These are phyloP conservation scores for Sebastiscus tertius DNA, from an alignment of 2,797 vertebrate genomes.

Conservation along the genomic window DNA sequence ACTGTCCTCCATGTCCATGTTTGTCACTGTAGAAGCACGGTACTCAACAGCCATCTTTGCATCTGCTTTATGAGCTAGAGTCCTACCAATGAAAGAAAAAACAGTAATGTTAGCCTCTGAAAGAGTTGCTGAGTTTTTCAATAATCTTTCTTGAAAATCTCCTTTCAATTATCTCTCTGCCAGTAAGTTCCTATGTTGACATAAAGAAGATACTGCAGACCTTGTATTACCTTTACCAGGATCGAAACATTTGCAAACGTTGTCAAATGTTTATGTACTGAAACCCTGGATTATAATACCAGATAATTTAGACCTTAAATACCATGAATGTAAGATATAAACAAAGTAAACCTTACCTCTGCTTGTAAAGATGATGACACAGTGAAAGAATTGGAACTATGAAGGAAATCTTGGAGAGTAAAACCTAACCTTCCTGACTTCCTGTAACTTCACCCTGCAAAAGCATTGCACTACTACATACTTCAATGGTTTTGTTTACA, in stretches of 20 bases:
- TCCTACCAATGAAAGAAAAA: neutral
- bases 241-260: neutral
- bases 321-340: neutral
- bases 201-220: neutral
- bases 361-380: neutral
- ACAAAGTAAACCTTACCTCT: conserved; percentile 35
- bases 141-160: neutral
- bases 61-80: neutral
- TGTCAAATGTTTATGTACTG: neutral
- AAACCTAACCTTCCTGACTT: neutral
- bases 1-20: conserved; percentile 45
- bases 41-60: conserved; percentile 59
- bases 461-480: neutral
- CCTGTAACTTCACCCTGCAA: neutral
- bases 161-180: neutral
- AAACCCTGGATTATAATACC: neutral
- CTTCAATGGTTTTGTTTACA: neutral
- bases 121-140: neutral
- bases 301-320: neutral
- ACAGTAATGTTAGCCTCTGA: neutral
- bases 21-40: conserved; percentile 13
- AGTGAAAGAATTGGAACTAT: neutral
- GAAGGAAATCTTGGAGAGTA: neutral
- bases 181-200: neutral
- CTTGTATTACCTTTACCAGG: neutral